Conservation (phyloP, 2,113 vertebrate genomes). For the Eurystomus gularis region DNA sequence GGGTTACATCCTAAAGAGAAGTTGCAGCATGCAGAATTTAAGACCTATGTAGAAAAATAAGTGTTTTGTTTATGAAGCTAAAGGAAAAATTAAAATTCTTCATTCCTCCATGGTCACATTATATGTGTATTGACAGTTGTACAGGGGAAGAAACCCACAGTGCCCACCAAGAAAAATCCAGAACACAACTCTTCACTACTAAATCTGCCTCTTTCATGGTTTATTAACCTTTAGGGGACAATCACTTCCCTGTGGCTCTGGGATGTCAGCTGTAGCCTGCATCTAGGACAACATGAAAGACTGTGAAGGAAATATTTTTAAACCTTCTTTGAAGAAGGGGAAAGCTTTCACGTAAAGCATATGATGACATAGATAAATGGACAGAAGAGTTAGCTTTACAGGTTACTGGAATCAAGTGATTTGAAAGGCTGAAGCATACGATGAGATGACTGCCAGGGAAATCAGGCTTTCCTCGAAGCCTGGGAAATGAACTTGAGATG, state of each 20-base stretch:
- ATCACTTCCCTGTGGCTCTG: background rate
- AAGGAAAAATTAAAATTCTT: too few species aligned
- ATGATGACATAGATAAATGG: background rate
- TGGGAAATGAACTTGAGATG: background rate
- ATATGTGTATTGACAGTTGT: too few species aligned
- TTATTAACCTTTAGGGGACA: background rate
- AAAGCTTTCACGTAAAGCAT: background rate
- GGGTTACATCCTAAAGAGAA: background rate
- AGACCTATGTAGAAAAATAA: background rate
- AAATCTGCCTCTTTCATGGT: background rate
- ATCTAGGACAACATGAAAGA: background rate
- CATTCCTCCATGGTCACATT: too few species aligned
- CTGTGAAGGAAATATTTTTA: background rate
- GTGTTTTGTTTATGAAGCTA: too few species aligned
- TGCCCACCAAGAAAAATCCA: rapidly evolving
- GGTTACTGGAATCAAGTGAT: background rate
- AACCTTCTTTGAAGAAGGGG: background rate
- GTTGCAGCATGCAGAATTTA: background rate
- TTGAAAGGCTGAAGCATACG: background rate
- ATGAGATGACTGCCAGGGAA: background rate
- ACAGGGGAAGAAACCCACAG: too few species aligned
- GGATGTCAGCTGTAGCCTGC: background rate
- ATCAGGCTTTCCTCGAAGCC: background rate
- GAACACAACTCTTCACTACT: background rate
- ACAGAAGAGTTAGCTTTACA: background rate